These are phyloP conservation scores for Vannuccia rotundouncinata DNA, from an alignment of 2,888 invertebrate genomes.

Conservation along the genomic window DNA sequence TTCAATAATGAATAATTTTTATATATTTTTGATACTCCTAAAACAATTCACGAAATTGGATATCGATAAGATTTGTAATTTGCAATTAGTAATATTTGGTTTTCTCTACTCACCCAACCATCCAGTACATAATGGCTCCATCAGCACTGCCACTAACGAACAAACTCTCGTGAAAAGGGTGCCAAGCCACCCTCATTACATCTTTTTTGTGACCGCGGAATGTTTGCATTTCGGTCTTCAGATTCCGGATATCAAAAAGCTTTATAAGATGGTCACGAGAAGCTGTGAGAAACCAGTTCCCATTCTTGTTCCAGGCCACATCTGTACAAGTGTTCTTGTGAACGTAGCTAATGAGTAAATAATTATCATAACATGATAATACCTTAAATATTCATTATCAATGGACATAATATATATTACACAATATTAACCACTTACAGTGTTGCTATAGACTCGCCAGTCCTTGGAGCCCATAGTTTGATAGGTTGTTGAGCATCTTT, in stretches of 20 bases:
- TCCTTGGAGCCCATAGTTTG: slow-evolving; percentile 97
- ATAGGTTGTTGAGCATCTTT: slow-evolving; percentile 99
- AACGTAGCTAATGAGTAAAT: slow-evolving; percentile 38
- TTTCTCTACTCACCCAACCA: slow-evolving; percentile 80
- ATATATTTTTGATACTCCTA: no score
- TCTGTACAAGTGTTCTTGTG: slow-evolving; percentile 99
- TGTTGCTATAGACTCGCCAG: slow-evolving; percentile 77
- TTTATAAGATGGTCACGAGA: slow-evolving; percentile 93
- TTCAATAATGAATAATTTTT: background rate
- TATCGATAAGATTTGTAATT: no score
- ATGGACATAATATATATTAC: background rate
- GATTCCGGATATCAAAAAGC: slow-evolving; percentile 89
- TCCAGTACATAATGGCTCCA: slow-evolving; percentile 96
- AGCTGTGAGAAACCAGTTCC: slow-evolving; percentile 97
- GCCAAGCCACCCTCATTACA: slow-evolving; percentile 79
- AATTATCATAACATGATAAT: slow-evolving; percentile 69
- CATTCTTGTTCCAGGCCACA: slow-evolving; percentile 96
- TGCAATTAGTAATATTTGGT: no score
- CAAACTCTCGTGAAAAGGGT: slow-evolving; percentile 90
- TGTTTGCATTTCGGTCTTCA: slow-evolving; percentile 87
- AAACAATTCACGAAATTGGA: no score
- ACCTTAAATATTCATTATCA: background rate
- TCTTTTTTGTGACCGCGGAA: slow-evolving; percentile 99
- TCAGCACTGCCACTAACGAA: slow-evolving; percentile 98
- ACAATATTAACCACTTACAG: slow-evolving; percentile 67